Percentiles rank a stretch among this genome's conserved stretches.
phyloP scores from a whole-genome alignment of 2,113 vertebrate genomes.

The Limanda limanda region DNA sequence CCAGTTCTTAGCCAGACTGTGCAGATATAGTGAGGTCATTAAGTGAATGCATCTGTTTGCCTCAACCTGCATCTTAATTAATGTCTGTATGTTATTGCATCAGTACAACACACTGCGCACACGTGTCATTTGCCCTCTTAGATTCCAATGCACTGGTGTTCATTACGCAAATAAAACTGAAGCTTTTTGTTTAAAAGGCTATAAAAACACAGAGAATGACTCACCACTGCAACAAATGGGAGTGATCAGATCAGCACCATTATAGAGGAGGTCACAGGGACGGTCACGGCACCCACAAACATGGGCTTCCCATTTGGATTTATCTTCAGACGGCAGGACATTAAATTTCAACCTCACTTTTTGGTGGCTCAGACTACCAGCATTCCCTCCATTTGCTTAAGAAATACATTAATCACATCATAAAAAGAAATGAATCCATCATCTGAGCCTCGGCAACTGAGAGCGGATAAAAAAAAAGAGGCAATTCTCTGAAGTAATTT shows the following conservation, averaged over 20 bases:
- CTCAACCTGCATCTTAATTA: slow-evolving; percentile 63
- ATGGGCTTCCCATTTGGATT: slow-evolving; percentile 56
- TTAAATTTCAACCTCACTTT: slow-evolving; percentile 66
- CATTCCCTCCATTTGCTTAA: slow-evolving; percentile 61
- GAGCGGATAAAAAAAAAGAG: slow-evolving; percentile 35
- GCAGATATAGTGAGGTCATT: slow-evolving; percentile 59
- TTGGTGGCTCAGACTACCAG: slow-evolving; percentile 67
- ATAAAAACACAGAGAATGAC: slow-evolving; percentile 46
- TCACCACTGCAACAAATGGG: slow-evolving; percentile 43
- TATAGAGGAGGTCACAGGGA: slow-evolving; percentile 42
- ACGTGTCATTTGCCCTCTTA: not conserved
- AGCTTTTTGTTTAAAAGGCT: slow-evolving; percentile 38
- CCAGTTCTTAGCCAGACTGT: slow-evolving; percentile 86
- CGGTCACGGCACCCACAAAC: slow-evolving; percentile 23
- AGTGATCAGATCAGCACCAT: slow-evolving; percentile 42
- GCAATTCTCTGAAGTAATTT: slow-evolving; percentile 77
- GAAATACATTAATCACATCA: slow-evolving; percentile 69
- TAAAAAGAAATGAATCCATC: slow-evolving; percentile 71
- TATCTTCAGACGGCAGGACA: slow-evolving; percentile 60
- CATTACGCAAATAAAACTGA: slow-evolving; percentile 28
- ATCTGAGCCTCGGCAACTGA: slow-evolving; percentile 43
- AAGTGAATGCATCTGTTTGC: slow-evolving; percentile 56
- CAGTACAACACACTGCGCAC: not conserved
- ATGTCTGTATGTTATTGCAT: slow-evolving; percentile 46
- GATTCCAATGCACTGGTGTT: slow-evolving; percentile 13